phyloP scores from a whole-genome alignment of 2,888 invertebrate species.

The Archaeoteleia sp. region DNA sequence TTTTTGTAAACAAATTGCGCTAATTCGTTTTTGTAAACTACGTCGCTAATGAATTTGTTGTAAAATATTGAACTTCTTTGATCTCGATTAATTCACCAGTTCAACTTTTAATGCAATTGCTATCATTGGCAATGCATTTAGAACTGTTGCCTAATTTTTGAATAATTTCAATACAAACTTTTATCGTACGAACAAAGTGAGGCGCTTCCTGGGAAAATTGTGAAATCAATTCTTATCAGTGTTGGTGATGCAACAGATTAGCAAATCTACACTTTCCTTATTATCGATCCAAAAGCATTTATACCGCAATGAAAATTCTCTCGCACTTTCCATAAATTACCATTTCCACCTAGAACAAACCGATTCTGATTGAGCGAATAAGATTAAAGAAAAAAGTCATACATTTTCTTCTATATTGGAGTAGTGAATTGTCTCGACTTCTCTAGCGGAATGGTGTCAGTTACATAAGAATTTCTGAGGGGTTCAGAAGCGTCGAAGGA shows the following conservation, averaged over 20 bases:
- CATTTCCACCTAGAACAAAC: too few species aligned
- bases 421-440: conserved; percentile 69
- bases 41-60: too few species aligned
- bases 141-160: conserved; percentile 54
- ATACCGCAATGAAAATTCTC: too few species aligned
- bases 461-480: conserved; percentile 71
- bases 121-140: conserved; percentile 48
- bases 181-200: conserved; percentile 41
- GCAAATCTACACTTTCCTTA: conserved; percentile 35
- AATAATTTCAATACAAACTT: conserved; percentile 52
- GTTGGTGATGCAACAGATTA: conserved; percentile 50
- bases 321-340: too few species aligned
- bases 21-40: too few species aligned
- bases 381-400: conserved; percentile 23
- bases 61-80: too few species aligned
- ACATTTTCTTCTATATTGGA: conserved; percentile 52
- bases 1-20: too few species aligned
- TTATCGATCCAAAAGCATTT: conserved; percentile 15
- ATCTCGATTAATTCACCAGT: neutral
- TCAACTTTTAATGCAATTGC: conserved; percentile 27
- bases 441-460: conserved; percentile 70
- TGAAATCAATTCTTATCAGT: conserved; percentile 69
- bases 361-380: conserved; percentile 4
- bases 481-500: conserved; percentile 61
- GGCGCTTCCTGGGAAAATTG: conserved; percentile 69